Base-by-base conservation (phyloP, 2,113 vertebrate genomes). In the Lycaon pictus region DNA sequence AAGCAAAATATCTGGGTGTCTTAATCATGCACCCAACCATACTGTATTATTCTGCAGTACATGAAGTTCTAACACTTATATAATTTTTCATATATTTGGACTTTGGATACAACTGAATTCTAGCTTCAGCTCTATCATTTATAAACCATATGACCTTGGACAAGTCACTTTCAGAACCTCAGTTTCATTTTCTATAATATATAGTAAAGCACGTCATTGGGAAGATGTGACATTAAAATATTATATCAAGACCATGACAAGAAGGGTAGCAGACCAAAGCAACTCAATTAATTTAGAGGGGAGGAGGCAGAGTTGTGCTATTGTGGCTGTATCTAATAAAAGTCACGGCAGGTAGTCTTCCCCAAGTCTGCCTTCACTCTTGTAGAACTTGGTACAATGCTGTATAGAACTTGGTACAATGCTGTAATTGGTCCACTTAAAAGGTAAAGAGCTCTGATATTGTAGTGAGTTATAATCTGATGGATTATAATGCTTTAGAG, bases 101-200 rank as follows among this genome's bases (percentile, higher is more conserved):
- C n/a, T 82, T 96, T 22, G 12, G 76, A 51, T 10, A 67, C 11
- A 82, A 29, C 35, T 65, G 35, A 88, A 87, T 67, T 76, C 58
- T 88, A 63, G 56, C 56, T 48, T 88, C 32, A n/a, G 20, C 43
- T 94, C 17, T 55, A 20, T 37, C 9, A 72, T 35, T 88, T 94
- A 63, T 81, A 29, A 72, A 25, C n/a, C n/a, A 56, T 51, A 58
- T 81, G 56, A 91, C 74, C 12, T 74, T 94, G 63, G 29, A 29
- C 35, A 81, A 91, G 80, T 96, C 58, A 94, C 29, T 94, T 63
- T 96, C 9, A 80, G 53, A 43, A 85, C 37, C 32, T 76, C 29
- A 53, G 37, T 89, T 93, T 93, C 35, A 63, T 48, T 35, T 80
- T 80, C 35, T 91, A 63, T 25, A 65, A 55, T 90, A 48, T 77